These are phyloP conservation scores for Eulithis testata DNA, from an alignment of 2,888 invertebrate species.

Conservation along the genomic window DNA sequence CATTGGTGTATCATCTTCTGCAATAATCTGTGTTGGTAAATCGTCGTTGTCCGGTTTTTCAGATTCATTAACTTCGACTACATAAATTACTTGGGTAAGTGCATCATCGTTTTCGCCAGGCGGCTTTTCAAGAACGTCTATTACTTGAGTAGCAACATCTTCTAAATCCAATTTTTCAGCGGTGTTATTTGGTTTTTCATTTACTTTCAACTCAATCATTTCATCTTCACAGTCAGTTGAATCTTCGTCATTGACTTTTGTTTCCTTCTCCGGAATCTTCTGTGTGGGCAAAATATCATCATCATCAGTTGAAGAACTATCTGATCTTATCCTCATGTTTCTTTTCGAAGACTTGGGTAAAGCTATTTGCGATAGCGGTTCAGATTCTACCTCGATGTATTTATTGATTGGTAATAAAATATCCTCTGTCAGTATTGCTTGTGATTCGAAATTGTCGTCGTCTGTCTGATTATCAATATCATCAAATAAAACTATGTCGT, in stretches of 20 bases:
- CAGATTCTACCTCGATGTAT: conserved; percentile 26
- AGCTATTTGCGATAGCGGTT: conserved; percentile 32
- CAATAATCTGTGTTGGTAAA: conserved; percentile 60
- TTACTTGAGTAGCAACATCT: conserved; percentile 54
- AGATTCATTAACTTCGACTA: conserved; percentile 36
- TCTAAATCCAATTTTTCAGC: conserved; percentile 40
- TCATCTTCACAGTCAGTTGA: conserved; percentile 62
- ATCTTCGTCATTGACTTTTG: conserved; percentile 49
- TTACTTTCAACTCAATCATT: conserved; percentile 41
- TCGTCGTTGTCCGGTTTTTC: conserved; percentile 45
- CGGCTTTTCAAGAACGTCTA: conserved; percentile 36
- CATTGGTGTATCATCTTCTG: conserved; percentile 42
- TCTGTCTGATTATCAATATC: conserved; percentile 58
- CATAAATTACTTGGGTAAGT: conserved; percentile 58
- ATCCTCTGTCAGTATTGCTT: conserved; percentile 60
- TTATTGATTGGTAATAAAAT: conserved; percentile 36
- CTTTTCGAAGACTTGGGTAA: conserved; percentile 37
- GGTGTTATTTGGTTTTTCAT: conserved; percentile 20
- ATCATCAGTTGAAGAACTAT: conserved; percentile 44
- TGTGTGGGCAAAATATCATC: conserved; percentile 44
- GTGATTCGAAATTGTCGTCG: conserved; percentile 62
- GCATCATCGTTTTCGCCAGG: conserved; percentile 50
- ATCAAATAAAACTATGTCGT: conserved; percentile 67
- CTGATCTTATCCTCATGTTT: conserved; percentile 42
- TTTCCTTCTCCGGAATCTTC: conserved; percentile 37